These are phyloP conservation scores for Andrena fulva DNA, from an alignment of 2,888 invertebrate genomes.

Conservation along the genomic window DNA sequence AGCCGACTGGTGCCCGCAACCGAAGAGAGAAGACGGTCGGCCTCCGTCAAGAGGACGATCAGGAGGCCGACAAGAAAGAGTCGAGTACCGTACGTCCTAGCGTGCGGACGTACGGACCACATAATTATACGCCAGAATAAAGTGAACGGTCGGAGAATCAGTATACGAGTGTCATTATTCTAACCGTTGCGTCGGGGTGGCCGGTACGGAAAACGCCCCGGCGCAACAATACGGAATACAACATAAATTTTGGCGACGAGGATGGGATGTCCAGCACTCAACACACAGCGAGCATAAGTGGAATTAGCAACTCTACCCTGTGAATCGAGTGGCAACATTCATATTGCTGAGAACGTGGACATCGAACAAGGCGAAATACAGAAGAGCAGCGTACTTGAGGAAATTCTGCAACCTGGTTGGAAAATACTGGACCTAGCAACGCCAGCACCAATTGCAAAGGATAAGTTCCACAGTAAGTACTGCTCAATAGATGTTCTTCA, in stretches of 20 bases:
- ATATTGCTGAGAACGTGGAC: constrained; percentile 25
- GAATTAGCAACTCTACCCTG: constrained; percentile 22
- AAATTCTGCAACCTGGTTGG: constrained; percentile 9
- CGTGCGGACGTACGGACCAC: too few species aligned
- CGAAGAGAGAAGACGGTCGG: too few species aligned
- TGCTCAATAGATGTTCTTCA: constrained; percentile 13
- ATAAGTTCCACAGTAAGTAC: constrained; percentile 16
- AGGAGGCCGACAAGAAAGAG: too few species aligned
- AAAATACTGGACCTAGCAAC: constrained; percentile 13
- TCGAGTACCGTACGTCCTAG: too few species aligned
- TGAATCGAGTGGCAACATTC: constrained; percentile 16
- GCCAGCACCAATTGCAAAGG: constrained; percentile 24
- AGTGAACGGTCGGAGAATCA: too few species aligned
- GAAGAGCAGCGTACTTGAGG: background rate
- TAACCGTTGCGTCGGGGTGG: too few species aligned
- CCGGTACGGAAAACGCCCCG: too few species aligned
- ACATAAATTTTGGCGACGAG: constrained; percentile 22
- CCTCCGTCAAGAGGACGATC: too few species aligned
- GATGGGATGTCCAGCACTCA: constrained; percentile 14
- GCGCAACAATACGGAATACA: constrained; percentile 17
- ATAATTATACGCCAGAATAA: too few species aligned
- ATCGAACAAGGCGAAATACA: constrained; percentile 23
- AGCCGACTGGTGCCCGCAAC: too few species aligned
- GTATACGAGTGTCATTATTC: too few species aligned
- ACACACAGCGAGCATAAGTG: constrained; percentile 9